Percentiles rank a stretch among this genome's conserved stretches.
phyloP scores from a whole-genome alignment of 2,797 vertebrate genomes.

The Pelodytes ibericus region DNA sequence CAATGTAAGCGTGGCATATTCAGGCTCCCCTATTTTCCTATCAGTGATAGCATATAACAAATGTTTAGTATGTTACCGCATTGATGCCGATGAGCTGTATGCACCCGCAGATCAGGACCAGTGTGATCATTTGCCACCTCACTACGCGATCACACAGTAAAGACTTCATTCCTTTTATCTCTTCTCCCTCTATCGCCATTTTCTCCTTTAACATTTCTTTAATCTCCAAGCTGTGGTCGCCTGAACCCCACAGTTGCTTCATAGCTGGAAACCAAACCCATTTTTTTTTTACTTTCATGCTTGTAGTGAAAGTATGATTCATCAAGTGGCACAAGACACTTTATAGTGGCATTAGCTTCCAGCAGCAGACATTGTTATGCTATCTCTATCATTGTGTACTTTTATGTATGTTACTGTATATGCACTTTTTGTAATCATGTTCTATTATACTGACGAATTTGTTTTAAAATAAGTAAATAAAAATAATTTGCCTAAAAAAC shows the following conservation, averaged over 20 bases:
- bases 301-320: neutral
- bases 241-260: constrained; percentile 73
- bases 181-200: constrained; percentile 60
- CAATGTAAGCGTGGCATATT: too few species aligned
- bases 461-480: too few species aligned
- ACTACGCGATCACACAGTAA: constrained; percentile 67
- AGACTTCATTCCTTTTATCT: constrained; percentile 66
- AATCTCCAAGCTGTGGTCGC: constrained; percentile 69
- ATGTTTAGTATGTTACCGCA: constrained; percentile 66
- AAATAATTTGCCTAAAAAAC: too few species aligned
- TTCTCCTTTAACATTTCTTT: constrained; percentile 80
- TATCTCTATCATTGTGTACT: too few species aligned
- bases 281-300: neutral
- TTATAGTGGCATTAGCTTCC: too few species aligned
- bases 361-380: too few species aligned
- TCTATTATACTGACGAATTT: too few species aligned
- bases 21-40: too few species aligned
- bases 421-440: too few species aligned
- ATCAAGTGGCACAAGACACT: too few species aligned
- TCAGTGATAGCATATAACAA: too few species aligned
- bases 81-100: constrained; percentile 74
- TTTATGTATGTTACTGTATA: too few species aligned
- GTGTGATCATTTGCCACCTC: constrained; percentile 79
- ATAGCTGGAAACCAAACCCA: constrained; percentile 66
- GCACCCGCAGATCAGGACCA: constrained; percentile 62